Evolutionary conservation across 2,888 invertebrate species (phyloP), one percentile per base, ranked within the genome.

Genomic region (Amblyteles armatorius): DNA sequence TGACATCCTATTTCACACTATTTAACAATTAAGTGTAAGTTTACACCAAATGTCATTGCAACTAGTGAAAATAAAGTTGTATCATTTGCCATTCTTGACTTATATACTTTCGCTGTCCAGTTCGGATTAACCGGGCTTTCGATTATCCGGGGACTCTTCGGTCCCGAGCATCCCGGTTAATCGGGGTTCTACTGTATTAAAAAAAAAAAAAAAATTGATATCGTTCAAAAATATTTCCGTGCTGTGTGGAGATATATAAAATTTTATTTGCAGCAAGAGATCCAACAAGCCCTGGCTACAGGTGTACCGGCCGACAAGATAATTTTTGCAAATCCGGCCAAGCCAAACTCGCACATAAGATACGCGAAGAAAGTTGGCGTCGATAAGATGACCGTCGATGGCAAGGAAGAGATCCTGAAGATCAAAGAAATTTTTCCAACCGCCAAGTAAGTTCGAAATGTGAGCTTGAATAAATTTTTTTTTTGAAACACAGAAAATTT

Each of bases 241-340:
- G 4, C 11, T 13, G 6, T 65, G 22, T 57, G 74, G 16, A 22
- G 57, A 79, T 6, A 40, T 40, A 57, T 3, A 26, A 29, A 60
- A 48, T 69, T 73, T 36, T 9, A 67, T 19, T 71, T 87, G 26
- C 94, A 95, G 94, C 91, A 92, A 88, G 96, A 96, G 91, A 96
- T 96, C 55, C 93, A 94, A 85, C 93, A 94, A 87, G 93, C 96
- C 5, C 91, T 95, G 84, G 93, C 93, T 22, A 89, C 94, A 48
- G 95, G 95, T 6, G 95, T 96, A 7, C 86, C 93, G 2, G 92
- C 94, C 0, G 91, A 94, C 16, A 94, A 95, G 50, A 95, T 96
- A 71, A 94, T 96, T 86, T 96, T 95, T 89, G 96, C 96, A 52
- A 95, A 96, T 91, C 95, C 96, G 0, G 94, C 95, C 87, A 96